Base-by-base conservation (phyloP, 2,113 vertebrate species). In the Alethe diademata region DNA sequence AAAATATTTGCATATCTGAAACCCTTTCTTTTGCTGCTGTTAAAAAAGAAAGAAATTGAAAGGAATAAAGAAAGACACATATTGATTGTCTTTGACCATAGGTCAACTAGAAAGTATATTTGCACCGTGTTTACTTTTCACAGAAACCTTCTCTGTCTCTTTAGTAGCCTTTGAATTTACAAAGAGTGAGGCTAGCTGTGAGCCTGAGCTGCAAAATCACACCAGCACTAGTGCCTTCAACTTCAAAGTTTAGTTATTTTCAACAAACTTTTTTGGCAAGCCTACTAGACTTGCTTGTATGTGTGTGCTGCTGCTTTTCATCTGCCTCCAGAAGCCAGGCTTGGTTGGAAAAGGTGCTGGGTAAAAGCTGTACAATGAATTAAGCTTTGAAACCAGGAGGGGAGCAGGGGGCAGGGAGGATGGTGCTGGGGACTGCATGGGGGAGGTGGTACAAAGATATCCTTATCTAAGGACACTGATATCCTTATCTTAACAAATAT, bases 181-280 rank as follows among this genome's bases (percentile, higher is more conserved):
- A n/a, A 61, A 88, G 62, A 84, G 7, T 13, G 26, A 82, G 23
- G 25, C 35, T 73, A 90, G 38, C 79, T 74, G 42, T 22, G 75
- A 96, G 58, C 40, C 71, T 35, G 33, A 94, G 71, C 62, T 66
- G 78, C 74, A 95, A 88, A 93, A 90, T 72, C 75, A 51, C 38
- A 76, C 16, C 71, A 72, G n/a, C 8, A 4, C n/a, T 58, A 73
- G 3, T 26, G 54, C 33, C 78, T 91, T 86, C 70, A 61, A 51
- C 62, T 91, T 84, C 78, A 90, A 95, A 83, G 64, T 66, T 88
- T 40, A 73, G 64, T 66, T 86, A 74, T 51, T 88, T 93, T 90
- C 75, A 90, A 85, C 38, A 73, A 82, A 83, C 5, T 2, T 85
- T 51, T 88, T 79, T 70, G 81, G 36, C 62, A 94, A 93, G 50